A percentile compares a stretch with the other conserved stretches of the same genome.
Conservation (phyloP, 2,888 invertebrate genomes). For the Pomacea canaliculata region DNA sequence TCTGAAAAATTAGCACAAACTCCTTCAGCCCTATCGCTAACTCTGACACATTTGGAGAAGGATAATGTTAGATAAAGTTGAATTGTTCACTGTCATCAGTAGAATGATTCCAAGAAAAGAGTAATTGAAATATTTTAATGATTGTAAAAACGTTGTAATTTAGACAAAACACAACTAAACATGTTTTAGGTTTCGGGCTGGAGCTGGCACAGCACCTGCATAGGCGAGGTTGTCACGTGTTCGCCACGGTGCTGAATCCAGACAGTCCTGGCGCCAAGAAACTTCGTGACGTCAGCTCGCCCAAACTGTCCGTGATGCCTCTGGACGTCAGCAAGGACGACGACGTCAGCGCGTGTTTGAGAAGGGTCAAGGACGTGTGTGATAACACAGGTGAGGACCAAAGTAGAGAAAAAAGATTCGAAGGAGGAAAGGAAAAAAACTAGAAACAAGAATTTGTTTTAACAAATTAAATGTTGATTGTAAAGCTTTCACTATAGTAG, state of each 20-base stretch:
- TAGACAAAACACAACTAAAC: too few relatives aligned
- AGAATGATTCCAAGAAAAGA: too few relatives aligned
- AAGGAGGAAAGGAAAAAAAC: neutral
- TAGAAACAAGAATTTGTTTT: too few relatives aligned
- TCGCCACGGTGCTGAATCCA: slow-evolving; percentile 23
- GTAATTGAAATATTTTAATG: too few relatives aligned
- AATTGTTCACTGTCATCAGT: too few relatives aligned
- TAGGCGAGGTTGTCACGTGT: slow-evolving; percentile 24
- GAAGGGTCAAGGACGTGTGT: slow-evolving; percentile 22
- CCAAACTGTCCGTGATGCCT: neutral
- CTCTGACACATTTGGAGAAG: too few relatives aligned
- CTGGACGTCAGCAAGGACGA: neutral
- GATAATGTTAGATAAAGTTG: too few relatives aligned
- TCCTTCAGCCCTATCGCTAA: too few relatives aligned
- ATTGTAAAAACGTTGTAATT: too few relatives aligned
- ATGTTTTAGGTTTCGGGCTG: slow-evolving; percentile 27
- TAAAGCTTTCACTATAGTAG: too few relatives aligned
- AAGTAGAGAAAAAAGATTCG: neutral
- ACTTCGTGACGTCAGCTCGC: neutral
- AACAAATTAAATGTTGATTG: neutral
- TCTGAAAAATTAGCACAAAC: too few relatives aligned
- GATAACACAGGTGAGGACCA: slow-evolving; percentile 7
- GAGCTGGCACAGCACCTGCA: slow-evolving; percentile 23
- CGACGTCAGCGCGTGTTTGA: slow-evolving; percentile 13
- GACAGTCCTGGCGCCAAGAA: neutral